phyloP scores from a whole-genome alignment of 2,888 invertebrate species.

The Dioctria rufipes region DNA sequence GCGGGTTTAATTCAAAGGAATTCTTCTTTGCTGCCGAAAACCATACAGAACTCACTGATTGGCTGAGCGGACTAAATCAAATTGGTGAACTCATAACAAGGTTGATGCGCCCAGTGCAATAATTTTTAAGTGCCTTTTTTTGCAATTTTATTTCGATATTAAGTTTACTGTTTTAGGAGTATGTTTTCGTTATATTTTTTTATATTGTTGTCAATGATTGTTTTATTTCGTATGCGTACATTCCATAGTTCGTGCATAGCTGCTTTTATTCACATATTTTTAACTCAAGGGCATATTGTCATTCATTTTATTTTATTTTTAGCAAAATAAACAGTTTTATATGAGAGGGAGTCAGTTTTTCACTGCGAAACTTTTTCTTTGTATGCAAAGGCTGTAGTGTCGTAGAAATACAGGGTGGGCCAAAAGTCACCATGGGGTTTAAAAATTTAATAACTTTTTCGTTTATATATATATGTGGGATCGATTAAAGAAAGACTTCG shows the following conservation, averaged over 20 bases:
- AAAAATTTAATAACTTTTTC: too few species aligned
- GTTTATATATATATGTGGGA: too few species aligned
- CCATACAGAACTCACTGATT: conserved; percentile 70
- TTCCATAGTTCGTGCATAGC: conserved; percentile 55
- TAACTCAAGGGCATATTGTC: conserved; percentile 49
- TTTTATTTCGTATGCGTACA: not conserved
- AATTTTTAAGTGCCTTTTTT: conserved; percentile 30
- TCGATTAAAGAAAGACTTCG: too few species aligned
- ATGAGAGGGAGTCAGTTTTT: not conserved
- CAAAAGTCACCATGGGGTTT: too few species aligned
- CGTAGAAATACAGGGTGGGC: too few species aligned
- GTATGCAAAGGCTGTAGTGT: too few species aligned
- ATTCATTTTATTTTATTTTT: not conserved
- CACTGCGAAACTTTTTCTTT: too few species aligned
- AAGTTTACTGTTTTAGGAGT: conserved; percentile 28
- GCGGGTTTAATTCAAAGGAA: conserved; percentile 61
- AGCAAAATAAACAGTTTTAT: not conserved
- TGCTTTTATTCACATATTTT: conserved; percentile 49
- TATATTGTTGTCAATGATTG: conserved; percentile 23
- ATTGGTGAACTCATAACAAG: conserved; percentile 69
- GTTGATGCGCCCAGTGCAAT: conserved; percentile 68
- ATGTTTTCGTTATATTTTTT: conserved; percentile 26
- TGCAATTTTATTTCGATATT: not conserved
- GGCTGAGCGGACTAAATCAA: conserved; percentile 72
- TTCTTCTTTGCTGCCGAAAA: conserved; percentile 72